Evolutionary conservation across 2,888 invertebrate genomes (phyloP).

Genomic region (Cactoblastis cactorum): DNA sequence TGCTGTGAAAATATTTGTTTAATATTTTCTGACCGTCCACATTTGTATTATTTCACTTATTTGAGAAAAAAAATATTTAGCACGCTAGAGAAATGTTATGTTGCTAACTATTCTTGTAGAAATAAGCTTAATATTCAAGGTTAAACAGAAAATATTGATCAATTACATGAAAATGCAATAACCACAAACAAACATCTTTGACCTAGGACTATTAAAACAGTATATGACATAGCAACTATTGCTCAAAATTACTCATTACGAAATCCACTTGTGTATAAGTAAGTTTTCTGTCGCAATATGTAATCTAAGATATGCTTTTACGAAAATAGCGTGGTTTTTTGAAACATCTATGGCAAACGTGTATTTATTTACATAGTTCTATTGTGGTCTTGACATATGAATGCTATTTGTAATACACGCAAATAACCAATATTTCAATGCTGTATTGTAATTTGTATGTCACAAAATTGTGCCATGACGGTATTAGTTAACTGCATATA

Average conservation of each 20-base stretch:
- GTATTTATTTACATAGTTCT: slow-evolving; percentile 6
- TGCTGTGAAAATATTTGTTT: too few species aligned
- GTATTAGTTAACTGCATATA: too few species aligned
- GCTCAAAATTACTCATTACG: not conserved
- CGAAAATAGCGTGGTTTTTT: not conserved
- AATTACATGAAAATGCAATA: slow-evolving; percentile 3
- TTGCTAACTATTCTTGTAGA: not conserved
- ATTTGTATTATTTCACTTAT: too few species aligned
- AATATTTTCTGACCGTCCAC: too few species aligned
- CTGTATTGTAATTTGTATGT: not conserved
- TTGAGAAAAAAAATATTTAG: too few species aligned
- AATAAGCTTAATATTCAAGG: not conserved
- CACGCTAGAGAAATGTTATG: not conserved
- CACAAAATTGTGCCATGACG: too few species aligned
- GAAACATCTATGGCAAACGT: not conserved
- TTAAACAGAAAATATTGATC: not conserved
- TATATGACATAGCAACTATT: not conserved
- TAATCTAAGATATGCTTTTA: not conserved
- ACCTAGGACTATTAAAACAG: slow-evolving; percentile 4
- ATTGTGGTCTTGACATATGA: not conserved
- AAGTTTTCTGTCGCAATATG: slow-evolving; percentile 7
- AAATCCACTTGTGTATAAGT: not conserved
- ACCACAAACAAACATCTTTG: not conserved
- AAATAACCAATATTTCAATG: not conserved
- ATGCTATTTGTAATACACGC: not conserved